Conservation (phyloP, 2,888 invertebrate genomes). For the Chymomyza procnemis region DNA sequence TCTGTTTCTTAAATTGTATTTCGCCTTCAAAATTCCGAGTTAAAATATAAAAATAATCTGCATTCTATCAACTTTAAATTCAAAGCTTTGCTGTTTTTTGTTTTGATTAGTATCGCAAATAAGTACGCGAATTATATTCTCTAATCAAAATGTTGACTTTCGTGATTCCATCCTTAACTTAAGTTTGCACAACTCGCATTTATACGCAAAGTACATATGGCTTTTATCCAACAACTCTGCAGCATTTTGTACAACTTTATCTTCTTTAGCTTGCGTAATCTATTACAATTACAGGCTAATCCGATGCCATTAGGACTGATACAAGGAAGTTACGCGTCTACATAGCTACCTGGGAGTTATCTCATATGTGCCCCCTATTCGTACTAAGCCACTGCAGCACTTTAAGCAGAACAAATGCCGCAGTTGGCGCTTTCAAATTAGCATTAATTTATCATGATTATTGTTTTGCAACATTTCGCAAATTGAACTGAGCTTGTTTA, state of each 20-base stretch:
- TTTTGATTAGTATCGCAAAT: too few species aligned
- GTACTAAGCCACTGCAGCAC: slow-evolving; percentile 26
- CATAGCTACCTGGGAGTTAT: neutral
- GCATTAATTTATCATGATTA: slow-evolving; percentile 69
- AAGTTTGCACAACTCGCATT: neutral
- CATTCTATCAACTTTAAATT: too few species aligned
- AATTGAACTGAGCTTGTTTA: slow-evolving; percentile 51
- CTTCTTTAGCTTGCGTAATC: neutral
- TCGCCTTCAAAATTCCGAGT: too few species aligned
- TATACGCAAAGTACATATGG: neutral
- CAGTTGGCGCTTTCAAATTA: slow-evolving; percentile 62
- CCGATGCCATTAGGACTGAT: neutral
- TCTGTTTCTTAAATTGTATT: too few species aligned
- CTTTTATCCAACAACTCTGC: neutral
- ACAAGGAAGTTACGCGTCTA: neutral
- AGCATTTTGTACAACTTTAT: neutral
- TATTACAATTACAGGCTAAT: neutral
- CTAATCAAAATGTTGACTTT: too few species aligned
- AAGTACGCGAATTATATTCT: too few species aligned
- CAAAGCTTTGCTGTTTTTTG: too few species aligned
- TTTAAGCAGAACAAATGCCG: slow-evolving; percentile 30
- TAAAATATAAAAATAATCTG: too few species aligned
- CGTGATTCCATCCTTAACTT: too few species aligned
- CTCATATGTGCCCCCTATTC: neutral
- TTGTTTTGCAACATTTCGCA: slow-evolving; percentile 57